These are phyloP conservation scores for Asobara japonica DNA, from an alignment of 1,140 invertebrate species.

Conservation along the genomic window DNA sequence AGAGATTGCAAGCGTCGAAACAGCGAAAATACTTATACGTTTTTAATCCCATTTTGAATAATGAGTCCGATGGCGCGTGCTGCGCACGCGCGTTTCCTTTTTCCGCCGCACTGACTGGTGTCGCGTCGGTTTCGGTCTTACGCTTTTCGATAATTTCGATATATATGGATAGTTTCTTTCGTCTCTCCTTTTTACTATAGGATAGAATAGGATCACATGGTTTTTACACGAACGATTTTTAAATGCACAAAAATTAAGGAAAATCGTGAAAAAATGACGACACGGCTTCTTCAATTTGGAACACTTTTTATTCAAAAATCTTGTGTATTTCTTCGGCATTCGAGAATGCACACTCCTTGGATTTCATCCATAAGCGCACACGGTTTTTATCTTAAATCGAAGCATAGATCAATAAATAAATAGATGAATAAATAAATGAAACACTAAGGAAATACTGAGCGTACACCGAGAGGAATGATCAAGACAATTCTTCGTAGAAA, in stretches of 20 bases:
- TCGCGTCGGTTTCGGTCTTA: too few species aligned
- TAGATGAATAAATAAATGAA: not conserved
- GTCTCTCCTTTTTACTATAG: too few species aligned
- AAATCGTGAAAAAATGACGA: not conserved
- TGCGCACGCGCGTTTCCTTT: too few species aligned
- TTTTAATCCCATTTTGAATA: too few species aligned
- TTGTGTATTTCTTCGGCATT: not conserved
- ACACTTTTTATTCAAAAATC: not conserved
- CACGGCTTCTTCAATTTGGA: not conserved
- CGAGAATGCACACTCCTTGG: not conserved
- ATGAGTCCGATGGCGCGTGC: too few species aligned
- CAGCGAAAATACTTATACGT: too few species aligned
- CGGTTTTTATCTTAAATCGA: not conserved
- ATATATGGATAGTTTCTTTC: too few species aligned
- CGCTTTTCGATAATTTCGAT: too few species aligned
- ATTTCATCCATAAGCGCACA: not conserved
- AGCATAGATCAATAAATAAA: conserved; percentile 1
- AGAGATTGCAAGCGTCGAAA: too few species aligned
- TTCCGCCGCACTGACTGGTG: too few species aligned
- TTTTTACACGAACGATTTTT: not conserved
- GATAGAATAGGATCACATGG: too few species aligned
- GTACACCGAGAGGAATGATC: not conserved
- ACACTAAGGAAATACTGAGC: conserved; percentile 5
- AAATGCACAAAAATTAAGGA: not conserved
- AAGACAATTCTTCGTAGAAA: not conserved